Evolutionary conservation across 1,140 invertebrate species (phyloP), one percentile per base, ranked within the genome.

Genomic region (Caenorhabditis tropicalis): DNA sequence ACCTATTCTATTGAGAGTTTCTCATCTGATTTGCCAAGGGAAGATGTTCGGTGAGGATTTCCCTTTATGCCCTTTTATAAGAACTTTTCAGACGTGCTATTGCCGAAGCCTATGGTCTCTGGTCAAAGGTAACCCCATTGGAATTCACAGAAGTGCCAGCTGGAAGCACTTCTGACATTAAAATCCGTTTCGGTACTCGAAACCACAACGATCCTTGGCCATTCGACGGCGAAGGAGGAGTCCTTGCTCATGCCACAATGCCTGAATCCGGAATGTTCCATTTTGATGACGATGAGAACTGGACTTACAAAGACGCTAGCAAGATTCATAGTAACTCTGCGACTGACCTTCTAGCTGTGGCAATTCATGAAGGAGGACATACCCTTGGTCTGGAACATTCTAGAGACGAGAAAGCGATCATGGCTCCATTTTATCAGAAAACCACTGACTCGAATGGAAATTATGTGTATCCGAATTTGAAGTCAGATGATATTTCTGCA

Each of bases 181-280:
- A 90, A 83, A 86, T 90, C 39, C 82, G 87, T 65, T 90, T 90
- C 79, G 90, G 91, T 10, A 81, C 79, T 33, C 82, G 88, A 19
- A 86, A 79, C 39, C 89, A 90, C 51, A 87, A 86, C 48, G 87
- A 84, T 83, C 89, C 89, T 3, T 90, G 89, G 89, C 90, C 90
- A 7, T 90, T 90, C 81, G 89, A 90, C 70, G 90, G 89, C n/a
- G 83, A 82, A 89, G 89, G 89, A 6, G 89, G 89, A 19, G 89
- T 90, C 19, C 84, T 90, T 15, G 89, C 89, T 3, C 89, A 90
- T 74, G 89, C 89, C 10, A 90, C 89, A 19, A 91, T 90, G 89
- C 89, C 89, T 6, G 87, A 89, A 46, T 87, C 70, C 81, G 89
- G 89, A 27, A 84, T 87, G 80, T 81, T 90, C 15, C 89, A 90